Conservation (phyloP, 2,113 vertebrate species). For the Neomonachus schauinslandi region DNA sequence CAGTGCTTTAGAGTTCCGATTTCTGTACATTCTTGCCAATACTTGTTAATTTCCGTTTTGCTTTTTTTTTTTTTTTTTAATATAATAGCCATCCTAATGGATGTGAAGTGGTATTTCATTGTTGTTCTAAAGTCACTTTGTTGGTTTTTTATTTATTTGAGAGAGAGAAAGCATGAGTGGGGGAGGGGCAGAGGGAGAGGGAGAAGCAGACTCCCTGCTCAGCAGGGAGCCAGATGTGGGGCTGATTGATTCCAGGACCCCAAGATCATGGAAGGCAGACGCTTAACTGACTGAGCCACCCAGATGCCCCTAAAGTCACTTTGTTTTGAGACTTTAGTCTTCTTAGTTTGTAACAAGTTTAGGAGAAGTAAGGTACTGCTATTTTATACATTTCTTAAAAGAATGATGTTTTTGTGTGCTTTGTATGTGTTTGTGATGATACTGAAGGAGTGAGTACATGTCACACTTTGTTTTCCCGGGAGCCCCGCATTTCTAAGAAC, state of each 20-base stretch:
- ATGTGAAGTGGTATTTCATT: neutral
- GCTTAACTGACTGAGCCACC: no score
- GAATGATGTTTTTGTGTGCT: neutral
- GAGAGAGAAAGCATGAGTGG: no score
- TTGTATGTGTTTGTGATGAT: neutral
- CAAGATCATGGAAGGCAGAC: no score
- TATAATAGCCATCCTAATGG: neutral
- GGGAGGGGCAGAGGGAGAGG: no score
- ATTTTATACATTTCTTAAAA: neutral
- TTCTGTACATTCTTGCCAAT: neutral
- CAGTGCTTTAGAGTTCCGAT: neutral
- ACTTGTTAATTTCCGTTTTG: neutral
- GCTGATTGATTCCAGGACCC: no score
- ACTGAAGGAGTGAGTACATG: neutral
- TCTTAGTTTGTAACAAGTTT: neutral
- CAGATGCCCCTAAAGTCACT: neutral
- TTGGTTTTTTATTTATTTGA: no score
- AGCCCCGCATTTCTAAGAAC: neutral
- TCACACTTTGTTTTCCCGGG: neutral
- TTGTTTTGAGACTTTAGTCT: neutral
- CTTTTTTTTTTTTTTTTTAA: neutral
- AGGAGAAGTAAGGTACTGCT: neutral
- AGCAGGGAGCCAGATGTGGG: no score
- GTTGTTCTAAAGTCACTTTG: neutral
- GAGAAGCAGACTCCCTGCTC: no score